Evolutionary conservation across 2,888 invertebrate genomes (phyloP), one percentile per base, ranked within the genome.

Genomic region (Lymantria monacha): DNA sequence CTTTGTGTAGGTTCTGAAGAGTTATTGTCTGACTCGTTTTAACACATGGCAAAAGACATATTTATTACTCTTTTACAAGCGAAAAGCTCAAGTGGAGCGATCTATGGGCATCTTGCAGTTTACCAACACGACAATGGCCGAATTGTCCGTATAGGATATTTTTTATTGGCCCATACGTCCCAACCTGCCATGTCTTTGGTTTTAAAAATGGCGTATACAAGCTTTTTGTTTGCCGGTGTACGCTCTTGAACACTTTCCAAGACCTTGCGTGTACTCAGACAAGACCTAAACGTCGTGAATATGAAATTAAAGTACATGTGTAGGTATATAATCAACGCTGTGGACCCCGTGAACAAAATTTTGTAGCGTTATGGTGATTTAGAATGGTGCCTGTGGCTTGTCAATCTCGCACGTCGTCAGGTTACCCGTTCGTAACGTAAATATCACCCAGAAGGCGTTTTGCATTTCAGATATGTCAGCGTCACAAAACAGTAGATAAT

Each of bases 201-300:
- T 92, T 92, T 91, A 91, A 92, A 92, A 92, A 92, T 92, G 92
- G 92, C 92, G 92, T 92, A 92, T 91, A 92, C 91, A 92, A 92
- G 91, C 92, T 92, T 92, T 92, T 92, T 92, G 92, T 92, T 92
- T 90, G 92, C 92, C 92, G 92, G 92, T 91, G 87, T 90, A 89
- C 82, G 85, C 83, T 85, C 83, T 85, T 91, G 85, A 91, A 87
- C 81, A 81, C 81, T 85, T 85, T 85, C 77, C 79, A 78, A 83
- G 79, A 82, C 83, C 83, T 80, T 76, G 84, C 80, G 81, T 79
- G 78, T 79, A 65, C 77, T 83, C 79, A 66, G 67, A 76, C 77
- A 83, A 81, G 81, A 82, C 76, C 78, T 81, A 81, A 82, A 87
- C 83, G 76, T 83, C 80, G 87, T 86, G 87, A 91, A 89, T 91